Percentiles rank a stretch among this genome's conserved stretches.
These are phyloP conservation scores for Lepus timidus DNA, from an alignment of 2,113 vertebrate genomes.

Conservation along the genomic window DNA sequence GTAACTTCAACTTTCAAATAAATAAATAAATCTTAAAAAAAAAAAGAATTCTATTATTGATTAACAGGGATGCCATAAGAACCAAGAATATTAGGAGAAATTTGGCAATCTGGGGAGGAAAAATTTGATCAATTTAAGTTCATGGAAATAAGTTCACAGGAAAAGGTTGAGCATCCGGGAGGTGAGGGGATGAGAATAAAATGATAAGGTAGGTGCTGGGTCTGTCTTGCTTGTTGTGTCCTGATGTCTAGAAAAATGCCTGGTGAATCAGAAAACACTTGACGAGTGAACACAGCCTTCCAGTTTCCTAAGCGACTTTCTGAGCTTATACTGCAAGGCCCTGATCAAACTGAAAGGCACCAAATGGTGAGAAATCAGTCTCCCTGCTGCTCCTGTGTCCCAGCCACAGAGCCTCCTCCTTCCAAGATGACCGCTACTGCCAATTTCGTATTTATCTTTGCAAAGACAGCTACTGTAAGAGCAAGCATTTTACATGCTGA, in stretches of 20 bases:
- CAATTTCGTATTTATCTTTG: not conserved
- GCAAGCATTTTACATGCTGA: not conserved
- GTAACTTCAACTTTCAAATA: too few relatives aligned
- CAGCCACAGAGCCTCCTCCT: not conserved
- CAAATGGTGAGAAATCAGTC: not conserved
- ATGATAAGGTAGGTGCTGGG: not conserved
- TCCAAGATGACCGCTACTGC: not conserved
- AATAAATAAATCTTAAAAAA: too few relatives aligned
- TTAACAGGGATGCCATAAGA: constrained; percentile 1
- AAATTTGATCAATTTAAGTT: not conserved
- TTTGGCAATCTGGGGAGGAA: constrained; percentile 4
- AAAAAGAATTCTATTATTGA: not conserved
- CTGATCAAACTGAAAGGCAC: not conserved
- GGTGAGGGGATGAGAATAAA: not conserved
- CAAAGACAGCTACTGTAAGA: not conserved
- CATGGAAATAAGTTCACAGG: not conserved
- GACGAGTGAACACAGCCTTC: not conserved
- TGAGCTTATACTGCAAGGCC: constrained; percentile 1
- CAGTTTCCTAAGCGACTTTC: constrained; percentile 42
- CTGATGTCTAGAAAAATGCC: not conserved
- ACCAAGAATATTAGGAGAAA: not conserved
- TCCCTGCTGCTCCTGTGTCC: not conserved
- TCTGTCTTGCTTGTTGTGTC: not conserved
- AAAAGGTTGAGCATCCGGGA: not conserved
- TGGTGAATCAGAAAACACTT: not conserved